Evolutionary conservation across 2,888 invertebrate species (phyloP).

Genomic region (Adineta ricciae): DNA sequence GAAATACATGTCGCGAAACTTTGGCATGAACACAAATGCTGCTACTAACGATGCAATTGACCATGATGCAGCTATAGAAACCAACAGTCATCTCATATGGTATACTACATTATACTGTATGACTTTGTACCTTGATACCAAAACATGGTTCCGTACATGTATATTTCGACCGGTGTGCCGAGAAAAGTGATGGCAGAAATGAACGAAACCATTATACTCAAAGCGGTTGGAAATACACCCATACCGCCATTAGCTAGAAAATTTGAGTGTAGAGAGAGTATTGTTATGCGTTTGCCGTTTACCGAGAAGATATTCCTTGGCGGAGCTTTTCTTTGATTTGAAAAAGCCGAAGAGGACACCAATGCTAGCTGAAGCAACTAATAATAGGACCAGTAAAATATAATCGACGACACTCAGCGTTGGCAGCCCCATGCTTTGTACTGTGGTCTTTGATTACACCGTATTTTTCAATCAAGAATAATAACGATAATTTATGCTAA

Average conservation of each 20-base stretch:
- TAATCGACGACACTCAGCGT: constrained; percentile 23
- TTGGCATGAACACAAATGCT: constrained; percentile 42
- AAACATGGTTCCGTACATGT: constrained; percentile 29
- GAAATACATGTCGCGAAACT: constrained; percentile 41
- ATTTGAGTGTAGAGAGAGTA: background rate
- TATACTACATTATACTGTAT: too few species aligned
- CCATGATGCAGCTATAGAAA: background rate
- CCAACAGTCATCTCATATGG: too few species aligned
- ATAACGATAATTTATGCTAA: too few species aligned
- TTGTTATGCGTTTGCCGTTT: background rate
- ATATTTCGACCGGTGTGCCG: constrained; percentile 25
- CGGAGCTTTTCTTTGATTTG: constrained; percentile 18
- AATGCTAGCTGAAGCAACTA: constrained; percentile 24
- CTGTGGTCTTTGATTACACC: too few species aligned
- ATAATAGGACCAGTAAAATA: constrained; percentile 19
- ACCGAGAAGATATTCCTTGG: constrained; percentile 16
- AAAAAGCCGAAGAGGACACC: constrained; percentile 29
- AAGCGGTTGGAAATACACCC: constrained; percentile 19
- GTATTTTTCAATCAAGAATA: too few species aligned
- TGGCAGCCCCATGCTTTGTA: background rate
- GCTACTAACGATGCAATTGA: constrained; percentile 52
- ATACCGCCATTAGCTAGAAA: constrained; percentile 4
- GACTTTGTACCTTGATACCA: constrained; percentile 10
- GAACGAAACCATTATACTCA: constrained; percentile 31
- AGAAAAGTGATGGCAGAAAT: constrained; percentile 26